These are phyloP conservation scores for Coptotermes formosanus DNA, from an alignment of 1,140 invertebrate species.

Conservation along the genomic window DNA sequence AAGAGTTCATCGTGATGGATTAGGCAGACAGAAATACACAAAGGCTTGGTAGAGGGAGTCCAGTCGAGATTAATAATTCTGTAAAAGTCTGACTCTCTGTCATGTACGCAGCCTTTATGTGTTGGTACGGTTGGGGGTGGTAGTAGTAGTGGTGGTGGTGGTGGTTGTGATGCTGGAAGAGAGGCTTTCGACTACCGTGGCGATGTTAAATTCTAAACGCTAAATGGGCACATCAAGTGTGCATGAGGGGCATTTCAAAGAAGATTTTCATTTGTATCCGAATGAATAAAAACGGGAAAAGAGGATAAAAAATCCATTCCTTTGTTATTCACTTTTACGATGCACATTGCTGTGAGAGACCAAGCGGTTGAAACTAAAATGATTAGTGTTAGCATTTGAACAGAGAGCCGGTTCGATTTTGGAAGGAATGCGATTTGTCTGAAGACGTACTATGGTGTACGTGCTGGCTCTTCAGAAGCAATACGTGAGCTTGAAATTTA, in stretches of 20 bases:
- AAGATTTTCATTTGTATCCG: not conserved
- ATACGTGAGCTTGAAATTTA: too few species aligned
- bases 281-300: not conserved
- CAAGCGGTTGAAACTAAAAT: not conserved
- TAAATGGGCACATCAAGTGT: not conserved
- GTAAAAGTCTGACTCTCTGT: not conserved
- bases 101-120: not conserved
- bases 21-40: not conserved
- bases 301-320: not conserved
- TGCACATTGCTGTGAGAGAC: not conserved
- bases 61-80: constrained; percentile 8
- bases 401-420: not conserved
- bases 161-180: not conserved
- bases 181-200: not conserved
- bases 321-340: constrained; percentile 13
- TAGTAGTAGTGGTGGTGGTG: not conserved
- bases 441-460: too few species aligned
- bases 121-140: not conserved
- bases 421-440: not conserved
- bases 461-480: too few species aligned
- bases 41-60: not conserved
- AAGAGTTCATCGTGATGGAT: not conserved
- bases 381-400: not conserved
- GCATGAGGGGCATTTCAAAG: constrained; percentile 3
- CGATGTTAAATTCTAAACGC: not conserved